Conservation (phyloP, 1,140 invertebrate species). For the Drosophila setifemur region DNA sequence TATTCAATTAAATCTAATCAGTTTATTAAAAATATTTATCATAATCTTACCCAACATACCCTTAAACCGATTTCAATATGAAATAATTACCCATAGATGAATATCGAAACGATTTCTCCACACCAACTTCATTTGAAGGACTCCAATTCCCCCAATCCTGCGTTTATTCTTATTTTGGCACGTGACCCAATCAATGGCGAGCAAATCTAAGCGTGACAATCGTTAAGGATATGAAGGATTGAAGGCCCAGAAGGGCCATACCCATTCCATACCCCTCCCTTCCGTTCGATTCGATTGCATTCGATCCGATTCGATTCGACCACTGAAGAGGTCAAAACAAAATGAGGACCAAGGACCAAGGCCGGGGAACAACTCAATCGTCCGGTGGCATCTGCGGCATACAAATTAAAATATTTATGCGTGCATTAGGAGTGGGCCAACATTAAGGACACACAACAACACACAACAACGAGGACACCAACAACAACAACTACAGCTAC, state of each 20-base stretch:
- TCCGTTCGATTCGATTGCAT: too few relatives aligned
- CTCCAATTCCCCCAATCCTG: not conserved
- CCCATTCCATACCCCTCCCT: too few relatives aligned
- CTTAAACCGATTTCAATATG: too few relatives aligned
- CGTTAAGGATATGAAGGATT: conserved; percentile 36
- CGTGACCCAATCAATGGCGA: conserved; percentile 69
- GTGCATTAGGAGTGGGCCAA: conserved; percentile 33
- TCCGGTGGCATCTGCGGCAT: conserved; percentile 69
- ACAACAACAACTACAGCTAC: too few relatives aligned
- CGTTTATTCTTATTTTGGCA: conserved; percentile 14
- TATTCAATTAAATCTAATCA: too few relatives aligned
- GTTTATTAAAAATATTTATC: too few relatives aligned
- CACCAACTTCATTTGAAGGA: not conserved
- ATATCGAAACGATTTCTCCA: conserved; percentile 14
- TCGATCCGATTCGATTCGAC: conserved; percentile 23
- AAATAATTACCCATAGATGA: too few relatives aligned
- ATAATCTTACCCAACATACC: too few relatives aligned
- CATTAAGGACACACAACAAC: conserved; percentile 20
- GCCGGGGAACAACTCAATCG: conserved; percentile 51
- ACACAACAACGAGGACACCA: not conserved
- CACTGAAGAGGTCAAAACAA: conserved; percentile 50
- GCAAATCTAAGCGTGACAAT: conserved; percentile 60
- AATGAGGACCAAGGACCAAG: conserved; percentile 11
- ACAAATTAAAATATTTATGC: conserved; percentile 73
- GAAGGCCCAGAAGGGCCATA: not conserved